Evolutionary conservation across 1,140 invertebrate species (phyloP).

Genomic region (Polypedilum vanderplanki): DNA sequence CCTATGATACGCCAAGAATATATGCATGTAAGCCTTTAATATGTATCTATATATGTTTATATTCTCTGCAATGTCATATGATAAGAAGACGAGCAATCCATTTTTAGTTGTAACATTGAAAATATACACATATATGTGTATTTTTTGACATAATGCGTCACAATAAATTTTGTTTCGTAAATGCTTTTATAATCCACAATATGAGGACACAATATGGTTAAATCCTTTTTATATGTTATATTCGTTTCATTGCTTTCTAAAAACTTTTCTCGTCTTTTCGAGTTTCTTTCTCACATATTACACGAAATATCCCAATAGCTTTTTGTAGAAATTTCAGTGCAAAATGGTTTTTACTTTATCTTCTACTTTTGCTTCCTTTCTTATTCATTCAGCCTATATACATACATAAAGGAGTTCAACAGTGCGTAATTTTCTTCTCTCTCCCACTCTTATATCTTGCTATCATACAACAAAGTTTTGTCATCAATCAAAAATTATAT

Average conservation of each 20-base stretch:
- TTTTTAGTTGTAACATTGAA: neutral
- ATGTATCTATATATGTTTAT: no score
- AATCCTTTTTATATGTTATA: neutral
- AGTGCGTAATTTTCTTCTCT: neutral
- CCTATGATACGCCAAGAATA: no score
- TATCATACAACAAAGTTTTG: neutral
- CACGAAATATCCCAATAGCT: neutral
- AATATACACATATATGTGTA: neutral
- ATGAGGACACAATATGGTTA: neutral
- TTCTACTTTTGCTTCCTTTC: no score
- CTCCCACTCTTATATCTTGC: neutral
- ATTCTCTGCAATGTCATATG: neutral
- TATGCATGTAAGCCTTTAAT: no score
- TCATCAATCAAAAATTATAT: neutral
- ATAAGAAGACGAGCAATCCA: neutral
- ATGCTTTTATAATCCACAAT: slow-evolving; percentile 19
- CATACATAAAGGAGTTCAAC: neutral
- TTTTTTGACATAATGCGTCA: neutral
- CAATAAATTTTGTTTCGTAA: neutral
- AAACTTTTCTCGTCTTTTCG: neutral
- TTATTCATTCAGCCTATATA: neutral
- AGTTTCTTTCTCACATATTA: no score
- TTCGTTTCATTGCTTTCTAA: neutral
- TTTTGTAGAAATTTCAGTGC: neutral
- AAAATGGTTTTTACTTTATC: no score